Percentiles rank a stretch among this genome's conserved stretches.
These are phyloP conservation scores for Synergus japonicus DNA, from an alignment of 2,888 invertebrate genomes.

Conservation along the genomic window DNA sequence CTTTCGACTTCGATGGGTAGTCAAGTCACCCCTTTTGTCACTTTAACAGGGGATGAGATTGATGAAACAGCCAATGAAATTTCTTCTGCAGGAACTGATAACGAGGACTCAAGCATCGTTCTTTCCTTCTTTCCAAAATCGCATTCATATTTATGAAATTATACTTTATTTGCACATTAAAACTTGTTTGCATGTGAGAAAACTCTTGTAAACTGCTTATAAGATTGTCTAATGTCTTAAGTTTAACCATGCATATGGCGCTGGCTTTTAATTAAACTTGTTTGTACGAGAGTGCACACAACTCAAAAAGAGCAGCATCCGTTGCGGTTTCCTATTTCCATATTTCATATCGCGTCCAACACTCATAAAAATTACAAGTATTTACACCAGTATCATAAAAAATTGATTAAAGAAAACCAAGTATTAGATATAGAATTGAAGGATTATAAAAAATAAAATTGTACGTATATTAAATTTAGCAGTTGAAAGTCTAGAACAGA, in stretches of 20 bases:
- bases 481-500: not conserved
- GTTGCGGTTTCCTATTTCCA: conserved; percentile 27
- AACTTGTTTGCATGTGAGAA: not conserved
- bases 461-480: not conserved
- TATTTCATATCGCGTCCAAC: conserved; percentile 14
- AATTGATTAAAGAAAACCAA: too few relatives aligned
- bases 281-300: conserved; percentile 1
- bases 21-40: not conserved
- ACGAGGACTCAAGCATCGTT: too few relatives aligned
- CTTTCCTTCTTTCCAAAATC: too few relatives aligned
- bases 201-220: conserved; percentile 17
- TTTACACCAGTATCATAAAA: not conserved
- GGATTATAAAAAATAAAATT: not conserved
- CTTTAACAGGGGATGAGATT: not conserved
- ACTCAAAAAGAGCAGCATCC: conserved; percentile 13
- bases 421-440: too few relatives aligned
- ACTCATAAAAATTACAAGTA: not conserved
- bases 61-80: not conserved
- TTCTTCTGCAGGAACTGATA: not conserved
- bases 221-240: conserved; percentile 32
- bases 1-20: not conserved
- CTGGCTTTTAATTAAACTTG: conserved; percentile 36
- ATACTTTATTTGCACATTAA: too few relatives aligned
- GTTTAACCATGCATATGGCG: conserved; percentile 25
- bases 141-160: too few relatives aligned